Evolutionary conservation across 2,113 vertebrate genomes (phyloP).

Genomic region (Oncorhynchus kisutch): DNA sequence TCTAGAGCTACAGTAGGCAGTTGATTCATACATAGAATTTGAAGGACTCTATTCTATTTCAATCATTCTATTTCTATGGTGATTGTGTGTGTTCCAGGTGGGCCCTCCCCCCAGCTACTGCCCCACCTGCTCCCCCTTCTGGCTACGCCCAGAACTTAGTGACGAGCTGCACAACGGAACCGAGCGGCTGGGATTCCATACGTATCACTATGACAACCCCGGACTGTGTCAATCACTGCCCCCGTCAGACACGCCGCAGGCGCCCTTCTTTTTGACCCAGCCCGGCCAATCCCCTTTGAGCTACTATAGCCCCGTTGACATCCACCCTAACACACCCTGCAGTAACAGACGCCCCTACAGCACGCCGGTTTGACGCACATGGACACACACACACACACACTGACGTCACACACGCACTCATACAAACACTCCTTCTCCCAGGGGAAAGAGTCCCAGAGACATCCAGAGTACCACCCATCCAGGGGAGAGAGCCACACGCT

Average conservation of each 20-base stretch:
- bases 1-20: too few species aligned
- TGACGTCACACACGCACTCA: not conserved
- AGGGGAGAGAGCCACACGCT: not conserved
- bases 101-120: constrained; percentile 66
- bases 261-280: constrained; percentile 39
- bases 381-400: not conserved
- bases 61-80: too few species aligned
- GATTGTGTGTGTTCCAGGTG: too few species aligned
- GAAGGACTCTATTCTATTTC: too few species aligned
- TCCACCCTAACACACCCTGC: constrained; percentile 72
- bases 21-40: too few species aligned
- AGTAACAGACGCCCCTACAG: constrained; percentile 78
- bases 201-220: constrained; percentile 82
- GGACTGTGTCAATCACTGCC: constrained; percentile 65
- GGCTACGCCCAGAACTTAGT: constrained; percentile 73
- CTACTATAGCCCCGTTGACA: constrained; percentile 69
- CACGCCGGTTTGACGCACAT: constrained; percentile 83
- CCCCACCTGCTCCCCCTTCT: constrained; percentile 82
- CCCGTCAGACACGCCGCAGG: constrained; percentile 66
- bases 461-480: not conserved
- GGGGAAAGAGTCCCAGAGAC: not conserved
- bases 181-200: constrained; percentile 81
- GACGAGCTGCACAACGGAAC: constrained; percentile 86
- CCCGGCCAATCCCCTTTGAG: constrained; percentile 70
- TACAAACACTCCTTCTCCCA: not conserved